These are phyloP conservation scores for Phyllostomus hastatus DNA, from an alignment of 2,113 vertebrate species.

Conservation along the genomic window DNA sequence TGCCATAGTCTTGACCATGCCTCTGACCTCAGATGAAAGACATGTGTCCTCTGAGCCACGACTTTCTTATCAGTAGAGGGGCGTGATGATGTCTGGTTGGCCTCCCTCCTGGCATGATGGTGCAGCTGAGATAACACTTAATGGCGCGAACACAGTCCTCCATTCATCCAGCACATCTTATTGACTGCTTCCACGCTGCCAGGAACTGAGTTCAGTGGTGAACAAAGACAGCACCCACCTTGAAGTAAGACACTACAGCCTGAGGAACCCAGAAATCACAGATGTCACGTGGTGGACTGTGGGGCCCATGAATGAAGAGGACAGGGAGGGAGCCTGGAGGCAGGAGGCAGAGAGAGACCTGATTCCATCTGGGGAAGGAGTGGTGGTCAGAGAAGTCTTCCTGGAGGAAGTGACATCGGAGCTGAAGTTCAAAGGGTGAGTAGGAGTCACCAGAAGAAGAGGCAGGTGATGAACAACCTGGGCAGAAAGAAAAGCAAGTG, in stretches of 20 bases:
- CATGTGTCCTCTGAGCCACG: background rate
- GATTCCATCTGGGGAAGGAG: background rate
- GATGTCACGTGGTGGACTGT: background rate
- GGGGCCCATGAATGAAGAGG: background rate
- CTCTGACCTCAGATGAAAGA: background rate
- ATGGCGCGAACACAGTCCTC: background rate
- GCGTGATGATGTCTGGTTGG: background rate
- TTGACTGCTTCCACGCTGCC: background rate
- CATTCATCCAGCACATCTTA: background rate
- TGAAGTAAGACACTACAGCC: background rate
- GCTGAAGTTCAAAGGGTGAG: background rate
- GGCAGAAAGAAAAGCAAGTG: background rate
- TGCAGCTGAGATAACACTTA: background rate
- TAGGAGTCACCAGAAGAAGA: background rate
- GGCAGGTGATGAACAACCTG: background rate
- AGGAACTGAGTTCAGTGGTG: background rate
- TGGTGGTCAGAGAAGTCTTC: background rate
- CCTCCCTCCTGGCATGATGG: background rate
- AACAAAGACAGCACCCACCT: background rate
- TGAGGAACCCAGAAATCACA: background rate
- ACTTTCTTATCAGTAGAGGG: background rate
- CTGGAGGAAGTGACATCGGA: background rate
- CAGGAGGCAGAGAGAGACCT: background rate
- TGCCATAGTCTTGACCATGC: background rate
- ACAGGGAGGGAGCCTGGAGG: background rate